These are phyloP conservation scores for Aphrocallistes beatrix DNA, from an alignment of 37 sponge, comb jelly and placozoan species.

Conservation along the genomic window DNA sequence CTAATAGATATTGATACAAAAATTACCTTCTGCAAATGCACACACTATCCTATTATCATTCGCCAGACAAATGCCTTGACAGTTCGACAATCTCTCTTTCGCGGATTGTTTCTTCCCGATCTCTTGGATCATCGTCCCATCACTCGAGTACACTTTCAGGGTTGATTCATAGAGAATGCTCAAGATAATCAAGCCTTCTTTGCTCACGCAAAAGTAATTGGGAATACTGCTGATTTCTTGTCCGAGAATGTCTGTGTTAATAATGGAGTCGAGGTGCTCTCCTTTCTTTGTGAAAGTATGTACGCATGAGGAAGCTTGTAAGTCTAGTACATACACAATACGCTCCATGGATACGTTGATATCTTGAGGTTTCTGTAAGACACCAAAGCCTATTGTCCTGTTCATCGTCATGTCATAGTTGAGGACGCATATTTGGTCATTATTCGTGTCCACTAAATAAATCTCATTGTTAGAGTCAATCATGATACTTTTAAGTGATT, in stretches of 20 bases:
- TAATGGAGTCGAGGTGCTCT: background rate
- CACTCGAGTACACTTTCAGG: background rate
- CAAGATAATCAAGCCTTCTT: background rate
- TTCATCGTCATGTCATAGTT: background rate
- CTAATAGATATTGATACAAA: slow-evolving; percentile 12
- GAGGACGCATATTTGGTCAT: background rate
- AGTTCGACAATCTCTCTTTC: background rate
- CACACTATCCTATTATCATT: background rate
- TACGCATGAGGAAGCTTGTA: background rate
- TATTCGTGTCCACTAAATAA: background rate
- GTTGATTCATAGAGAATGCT: background rate
- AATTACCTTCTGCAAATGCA: background rate
- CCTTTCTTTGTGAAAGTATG: background rate
- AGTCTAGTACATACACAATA: background rate
- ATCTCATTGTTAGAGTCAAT: background rate
- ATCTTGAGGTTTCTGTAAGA: background rate
- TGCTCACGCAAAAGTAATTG: background rate
- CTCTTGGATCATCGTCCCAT: background rate
- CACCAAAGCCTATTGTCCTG: background rate
- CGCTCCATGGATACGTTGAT: background rate
- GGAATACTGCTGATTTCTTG: background rate
- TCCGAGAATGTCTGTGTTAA: background rate
- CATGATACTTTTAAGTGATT: background rate
- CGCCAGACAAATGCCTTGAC: background rate
- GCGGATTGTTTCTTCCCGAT: background rate